A percentile compares a stretch with the other conserved stretches of the same genome.
phyloP scores from a whole-genome alignment of 1,140 invertebrate genomes.

The Drosophila takahashii region DNA sequence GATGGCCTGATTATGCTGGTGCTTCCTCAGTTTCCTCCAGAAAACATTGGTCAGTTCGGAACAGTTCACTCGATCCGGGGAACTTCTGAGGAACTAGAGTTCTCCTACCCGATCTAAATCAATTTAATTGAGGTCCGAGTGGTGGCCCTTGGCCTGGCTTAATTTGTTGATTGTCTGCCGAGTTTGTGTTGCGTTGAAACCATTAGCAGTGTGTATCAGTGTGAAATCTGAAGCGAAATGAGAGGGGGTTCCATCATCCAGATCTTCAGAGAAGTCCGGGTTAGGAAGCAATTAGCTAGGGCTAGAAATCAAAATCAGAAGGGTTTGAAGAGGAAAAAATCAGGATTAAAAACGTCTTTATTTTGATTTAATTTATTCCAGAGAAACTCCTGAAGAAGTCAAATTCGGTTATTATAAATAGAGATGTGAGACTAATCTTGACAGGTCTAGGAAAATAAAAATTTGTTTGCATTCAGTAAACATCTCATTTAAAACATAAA shows the following conservation, averaged over 20 bases:
- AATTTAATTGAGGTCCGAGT: slow-evolving; percentile 78
- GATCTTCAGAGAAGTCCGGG: slow-evolving; percentile 37
- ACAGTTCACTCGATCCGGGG: slow-evolving; percentile 4
- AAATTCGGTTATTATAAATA: background rate
- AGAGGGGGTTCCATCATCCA: slow-evolving; percentile 15
- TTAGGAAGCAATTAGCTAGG: slow-evolving; percentile 47
- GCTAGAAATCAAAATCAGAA: slow-evolving; percentile 1
- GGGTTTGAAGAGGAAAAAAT: background rate
- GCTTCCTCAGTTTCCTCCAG: slow-evolving; percentile 24
- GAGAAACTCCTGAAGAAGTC: slow-evolving; percentile 2
- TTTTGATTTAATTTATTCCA: background rate
- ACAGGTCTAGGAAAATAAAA: slow-evolving; percentile 1
- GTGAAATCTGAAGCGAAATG: slow-evolving; percentile 61
- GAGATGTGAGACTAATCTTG: background rate
- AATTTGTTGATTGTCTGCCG: slow-evolving; percentile 63
- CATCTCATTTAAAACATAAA: background rate
- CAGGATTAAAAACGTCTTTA: background rate
- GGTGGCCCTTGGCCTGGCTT: slow-evolving; percentile 55
- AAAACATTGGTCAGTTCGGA: slow-evolving; percentile 31
- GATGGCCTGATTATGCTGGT: slow-evolving; percentile 35
- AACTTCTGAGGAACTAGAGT: slow-evolving; percentile 29
- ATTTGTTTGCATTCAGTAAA: background rate
- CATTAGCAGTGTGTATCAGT: slow-evolving; percentile 52
- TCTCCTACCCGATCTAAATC: slow-evolving; percentile 69
- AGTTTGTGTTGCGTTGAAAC: slow-evolving; percentile 9